Conservation (phyloP, 2,888 invertebrate genomes). For the Agrochola lota region DNA sequence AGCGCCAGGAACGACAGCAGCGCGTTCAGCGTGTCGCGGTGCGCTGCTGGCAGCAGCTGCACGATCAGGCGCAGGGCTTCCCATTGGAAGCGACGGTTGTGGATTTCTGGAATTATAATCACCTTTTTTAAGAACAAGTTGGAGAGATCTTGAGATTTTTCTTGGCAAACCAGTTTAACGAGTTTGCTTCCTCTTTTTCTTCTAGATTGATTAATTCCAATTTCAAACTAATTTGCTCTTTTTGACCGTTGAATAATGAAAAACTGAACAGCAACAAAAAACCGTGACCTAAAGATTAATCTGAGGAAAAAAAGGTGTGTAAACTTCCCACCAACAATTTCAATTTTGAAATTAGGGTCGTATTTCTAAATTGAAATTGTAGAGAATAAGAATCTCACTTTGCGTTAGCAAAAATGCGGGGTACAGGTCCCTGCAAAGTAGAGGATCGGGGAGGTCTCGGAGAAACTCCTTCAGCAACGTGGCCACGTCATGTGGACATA, state of each 20-base stretch:
- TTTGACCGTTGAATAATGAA: neutral
- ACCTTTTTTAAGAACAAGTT: neutral
- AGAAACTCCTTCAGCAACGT: conserved; percentile 98
- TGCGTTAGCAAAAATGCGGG: conserved; percentile 97
- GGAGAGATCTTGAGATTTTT: neutral
- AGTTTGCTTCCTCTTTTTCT: neutral
- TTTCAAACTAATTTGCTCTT: neutral
- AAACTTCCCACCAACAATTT: neutral
- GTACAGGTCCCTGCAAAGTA: conserved; percentile 97
- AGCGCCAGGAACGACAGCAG: conserved; percentile 95
- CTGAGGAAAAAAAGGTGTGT: neutral
- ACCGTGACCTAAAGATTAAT: neutral
- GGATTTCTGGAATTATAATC: conserved; percentile 91
- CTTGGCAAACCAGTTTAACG: neutral
- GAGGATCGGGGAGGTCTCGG: conserved; percentile 97
- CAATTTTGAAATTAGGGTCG: no score
- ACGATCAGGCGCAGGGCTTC: conserved; percentile 96
- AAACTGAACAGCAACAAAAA: neutral
- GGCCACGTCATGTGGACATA: conserved; percentile 98
- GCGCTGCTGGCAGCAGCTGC: conserved; percentile 95
- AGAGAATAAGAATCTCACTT: conserved; percentile 92
- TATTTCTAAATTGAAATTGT: no score
- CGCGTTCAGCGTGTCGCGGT: conserved; percentile 96
- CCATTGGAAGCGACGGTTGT: conserved; percentile 95
- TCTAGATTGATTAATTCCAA: neutral